Base-by-base conservation (phyloP, 2,113 vertebrate species). In the Excalfactoria chinensis region DNA sequence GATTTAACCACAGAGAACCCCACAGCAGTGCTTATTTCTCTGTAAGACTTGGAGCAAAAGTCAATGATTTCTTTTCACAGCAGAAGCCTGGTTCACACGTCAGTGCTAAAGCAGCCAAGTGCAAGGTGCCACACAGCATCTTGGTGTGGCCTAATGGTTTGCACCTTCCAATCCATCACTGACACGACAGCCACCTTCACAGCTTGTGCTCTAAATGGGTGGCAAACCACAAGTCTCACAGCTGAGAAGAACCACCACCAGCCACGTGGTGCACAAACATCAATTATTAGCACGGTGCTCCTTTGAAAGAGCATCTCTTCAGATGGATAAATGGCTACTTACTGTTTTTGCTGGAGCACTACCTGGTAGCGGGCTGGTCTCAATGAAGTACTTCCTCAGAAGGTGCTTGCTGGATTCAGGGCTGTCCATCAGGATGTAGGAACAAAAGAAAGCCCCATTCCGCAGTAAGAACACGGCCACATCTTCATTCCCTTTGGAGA, bases 391-490 rank as follows among this genome's bases (percentile, higher is more conserved):
- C 73, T 98, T 98, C 78, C 98, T 97, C 88, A 99, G 98, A 19
- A 99, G 98, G 51, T 94, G 97, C 58, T 97, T 98, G 97, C 98
- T 98, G 93, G 98, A 98, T 58, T 97, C 97, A 3, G 98, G 98
- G 41, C 98, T 98, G 95, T 99, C 99, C 97, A 99, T 98, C 23
- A 99, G 92, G 21, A 98, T 98, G 97, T 99, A 99, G 4, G 99
- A 99, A 58, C 99, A 99, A 90, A 99, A 98, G 37, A 97, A 98
- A 23, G 99, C 99, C 49, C 99, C 99, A 4, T 98, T 98, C 59
- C 98, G 95, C n/a, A 99, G 97, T 79, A 99, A 97, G 97, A 99
- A 99, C 59, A 95, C 88, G 0, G 99, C 98, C 0, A 99, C 97
- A 74, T 99, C 98, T 93, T 98, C 98, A 73, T 98, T 98, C 30